These are phyloP conservation scores for Dorcus hopei DNA, from an alignment of 2,888 invertebrate species.

Conservation along the genomic window DNA sequence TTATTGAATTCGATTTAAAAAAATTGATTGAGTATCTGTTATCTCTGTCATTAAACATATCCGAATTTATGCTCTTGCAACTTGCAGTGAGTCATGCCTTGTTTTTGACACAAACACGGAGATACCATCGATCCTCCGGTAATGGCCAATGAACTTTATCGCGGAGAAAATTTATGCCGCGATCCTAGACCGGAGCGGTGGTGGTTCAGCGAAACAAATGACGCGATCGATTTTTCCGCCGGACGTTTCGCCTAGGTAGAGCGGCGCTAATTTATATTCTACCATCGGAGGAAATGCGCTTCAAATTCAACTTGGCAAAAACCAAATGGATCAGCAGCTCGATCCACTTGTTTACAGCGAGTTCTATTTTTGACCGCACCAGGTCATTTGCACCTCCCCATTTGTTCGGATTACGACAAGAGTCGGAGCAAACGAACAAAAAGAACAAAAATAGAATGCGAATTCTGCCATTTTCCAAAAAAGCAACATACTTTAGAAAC, in stretches of 20 bases:
- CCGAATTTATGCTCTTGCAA: too few species aligned
- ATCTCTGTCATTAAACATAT: too few species aligned
- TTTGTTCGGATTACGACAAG: too few species aligned
- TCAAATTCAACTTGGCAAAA: background rate
- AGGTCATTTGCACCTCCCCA: background rate
- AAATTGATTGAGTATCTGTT: too few species aligned
- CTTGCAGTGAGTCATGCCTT: constrained; percentile 16
- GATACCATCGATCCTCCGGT: constrained; percentile 20
- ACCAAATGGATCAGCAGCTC: background rate
- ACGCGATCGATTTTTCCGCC: constrained; percentile 10
- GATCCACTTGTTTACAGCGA: background rate
- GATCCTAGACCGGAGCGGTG: constrained; percentile 9
- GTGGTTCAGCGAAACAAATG: constrained; percentile 14
- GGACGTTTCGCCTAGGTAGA: constrained; percentile 2
- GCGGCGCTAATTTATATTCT: background rate
- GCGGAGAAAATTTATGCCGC: constrained; percentile 21
- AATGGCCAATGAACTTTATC: constrained; percentile 26
- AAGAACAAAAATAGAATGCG: too few species aligned
- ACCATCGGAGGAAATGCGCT: background rate
- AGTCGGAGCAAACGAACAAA: too few species aligned
- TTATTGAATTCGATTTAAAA: too few species aligned
- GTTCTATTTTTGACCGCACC: background rate
- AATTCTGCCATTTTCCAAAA: too few species aligned
- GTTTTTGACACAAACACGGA: constrained; percentile 24
- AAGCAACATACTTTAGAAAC: too few species aligned